Conservation (phyloP, 2,888 invertebrate genomes). For the Andrena haemorrhoa region DNA sequence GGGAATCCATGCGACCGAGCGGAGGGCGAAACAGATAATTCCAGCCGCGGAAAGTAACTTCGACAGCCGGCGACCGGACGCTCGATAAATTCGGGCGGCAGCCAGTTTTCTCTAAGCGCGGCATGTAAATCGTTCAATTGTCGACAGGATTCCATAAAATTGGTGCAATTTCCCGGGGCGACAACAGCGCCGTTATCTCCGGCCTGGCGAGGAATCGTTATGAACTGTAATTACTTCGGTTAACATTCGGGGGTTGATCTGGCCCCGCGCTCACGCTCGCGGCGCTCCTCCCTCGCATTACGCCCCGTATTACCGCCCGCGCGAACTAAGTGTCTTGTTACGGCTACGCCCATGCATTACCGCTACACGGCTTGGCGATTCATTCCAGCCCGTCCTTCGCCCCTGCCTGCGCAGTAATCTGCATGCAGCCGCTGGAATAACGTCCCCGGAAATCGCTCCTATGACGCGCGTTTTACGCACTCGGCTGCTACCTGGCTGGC, state of each 20-base stretch:
- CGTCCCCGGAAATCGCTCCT: slow-evolving; percentile 29
- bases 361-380: slow-evolving; percentile 27
- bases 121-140: slow-evolving; percentile 34
- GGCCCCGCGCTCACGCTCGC: not conserved
- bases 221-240: slow-evolving; percentile 31
- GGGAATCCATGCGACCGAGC: slow-evolving; percentile 4
- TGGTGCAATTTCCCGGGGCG: slow-evolving; percentile 33
- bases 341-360: slow-evolving; percentile 12
- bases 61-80: slow-evolving; percentile 12
- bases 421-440: not conserved
- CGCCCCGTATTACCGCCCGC: not conserved
- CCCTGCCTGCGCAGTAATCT: slow-evolving; percentile 15
- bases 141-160: slow-evolving; percentile 33
- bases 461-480: slow-evolving; percentile 34
- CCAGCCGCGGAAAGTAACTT: slow-evolving; percentile 19
- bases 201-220: slow-evolving; percentile 10
- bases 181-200: slow-evolving; percentile 14
- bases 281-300: not conserved
- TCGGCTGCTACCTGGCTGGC: slow-evolving; percentile 4
- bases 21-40: slow-evolving; percentile 25
- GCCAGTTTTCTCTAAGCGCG: slow-evolving; percentile 20
- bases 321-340: slow-evolving; percentile 25
- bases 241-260: slow-evolving; percentile 21
- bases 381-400: slow-evolving; percentile 18
- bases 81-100: slow-evolving; percentile 18